Evolutionary conservation across 2,888 invertebrate genomes (phyloP), one percentile per base, ranked within the genome.

Genomic region (Octodonta nipae): DNA sequence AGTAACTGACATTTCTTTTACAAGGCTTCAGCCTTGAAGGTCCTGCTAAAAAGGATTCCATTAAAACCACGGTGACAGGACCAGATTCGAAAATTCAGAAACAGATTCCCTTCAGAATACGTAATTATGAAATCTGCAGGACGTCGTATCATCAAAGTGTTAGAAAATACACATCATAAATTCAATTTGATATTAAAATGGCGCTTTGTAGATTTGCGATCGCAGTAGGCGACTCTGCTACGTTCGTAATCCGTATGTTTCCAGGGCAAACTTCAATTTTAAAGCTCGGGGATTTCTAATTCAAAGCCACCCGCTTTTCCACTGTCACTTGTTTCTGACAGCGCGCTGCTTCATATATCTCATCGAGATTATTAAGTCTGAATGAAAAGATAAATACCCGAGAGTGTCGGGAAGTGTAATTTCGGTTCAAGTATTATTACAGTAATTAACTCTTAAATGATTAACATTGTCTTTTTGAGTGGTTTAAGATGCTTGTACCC

Each of bases 41-140:
- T n/a, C n/a, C n/a, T n/a, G n/a, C n/a, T n/a, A n/a, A n/a, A n/a
- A n/a, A n/a, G n/a, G n/a, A 11, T 22, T 13, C 22, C 22, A 11
- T 22, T 11, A 22, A 22, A 22, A 10, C 22, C 22, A n/a, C n/a
- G 10, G 11, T 42, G 42, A 42, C 42, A 42, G 16, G 29, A 37
- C 30, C 42, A 42, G 42, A 42, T 13, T 26, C 35, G 30, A 34
- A 38, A 42, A 38, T 43, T 49, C 50, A 50, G 42, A 46, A 45
- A 42, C 49, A 48, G 44, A 43, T 36, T 39, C 35, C 44, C 40
- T 30, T 43, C 47, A 47, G 49, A 51, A 46, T 41, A 44, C 35
- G 52, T 56, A 57, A 58, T 58, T 58, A 57, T 52, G 50, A 53
- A 54, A 52, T 53, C 57, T 43, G 49, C 56, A 50, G 57, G 58